Evolutionary conservation across 2,113 vertebrate genomes (phyloP), one percentile per base, ranked within the genome.

Genomic region (Callionymus lyra): DNA sequence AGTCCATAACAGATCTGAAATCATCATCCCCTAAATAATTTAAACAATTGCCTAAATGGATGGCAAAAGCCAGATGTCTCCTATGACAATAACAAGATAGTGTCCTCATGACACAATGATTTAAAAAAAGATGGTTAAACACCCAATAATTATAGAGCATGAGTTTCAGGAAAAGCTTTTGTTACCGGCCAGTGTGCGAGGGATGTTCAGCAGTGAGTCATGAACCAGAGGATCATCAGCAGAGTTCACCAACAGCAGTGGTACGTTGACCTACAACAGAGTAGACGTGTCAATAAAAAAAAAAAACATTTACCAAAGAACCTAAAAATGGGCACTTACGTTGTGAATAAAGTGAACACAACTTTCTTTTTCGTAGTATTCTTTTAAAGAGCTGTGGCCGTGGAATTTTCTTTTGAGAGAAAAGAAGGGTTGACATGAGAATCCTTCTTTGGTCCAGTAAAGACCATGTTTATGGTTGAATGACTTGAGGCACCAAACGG

Each of bases 331-430:
- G 39, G 34, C 6, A 44, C 89, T 89, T 79, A 98, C 95, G 80
- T 88, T 90, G 73, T 96, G 91, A 75, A 99, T 89, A 62, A 88
- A 98, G 61, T 92, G 87, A 48, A 95, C 86, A 70, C 95, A 99
- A 53, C 95, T 99, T 64, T 99, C 95, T 60, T 93, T 86, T 71
- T 98, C 93, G 2, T 99, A 99, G 65, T 99, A 99, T 54, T 99
- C 94, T 75, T 98, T 95, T 66, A 99, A 81, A 33, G 93, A 90
- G 59, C 50, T 78, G 63, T 99, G 93, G 44, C 91, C 93, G 12
- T 98, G 95, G 73, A 99, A 97, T 66, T 97, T 97, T 70, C 95
- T 99, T 68, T 67, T 67, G 17, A 66, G 74, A 52, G 53, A 47
- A 11, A 12, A 12, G 9, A 41, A 27, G 1, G 10, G 6, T 27